Conservation (phyloP, 2,888 invertebrate genomes). For the Sinhomidia bicolor region DNA sequence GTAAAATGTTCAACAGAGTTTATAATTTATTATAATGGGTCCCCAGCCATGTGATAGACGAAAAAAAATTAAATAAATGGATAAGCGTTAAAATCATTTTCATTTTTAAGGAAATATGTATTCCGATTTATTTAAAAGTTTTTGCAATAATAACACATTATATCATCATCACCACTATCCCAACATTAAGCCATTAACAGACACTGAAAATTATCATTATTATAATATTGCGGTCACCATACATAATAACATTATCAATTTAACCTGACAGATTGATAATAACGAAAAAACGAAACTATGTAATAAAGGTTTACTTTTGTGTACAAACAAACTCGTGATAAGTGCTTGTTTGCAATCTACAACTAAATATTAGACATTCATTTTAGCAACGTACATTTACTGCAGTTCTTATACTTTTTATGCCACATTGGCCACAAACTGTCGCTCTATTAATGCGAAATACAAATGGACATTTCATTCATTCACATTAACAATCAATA, state of each 20-base stretch:
- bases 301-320: no score
- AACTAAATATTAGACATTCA: no score
- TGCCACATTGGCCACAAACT: no score
- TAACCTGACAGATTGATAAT: background rate
- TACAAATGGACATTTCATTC: no score
- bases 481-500: no score
- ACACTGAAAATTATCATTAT: background rate
- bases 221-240: background rate
- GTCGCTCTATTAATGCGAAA: no score
- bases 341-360: no score
- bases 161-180: background rate
- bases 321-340: no score
- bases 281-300: no score
- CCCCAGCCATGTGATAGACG: constrained; percentile 7
- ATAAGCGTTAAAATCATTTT: no score
- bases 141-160: background rate
- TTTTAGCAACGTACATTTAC: no score
- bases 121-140: constrained; percentile 29
- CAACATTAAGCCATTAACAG: background rate
- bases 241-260: background rate
- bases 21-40: background rate
- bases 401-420: no score
- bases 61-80: background rate
- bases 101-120: constrained; percentile 19
- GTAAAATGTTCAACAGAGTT: background rate